Conservation (phyloP, 2,888 invertebrate genomes). For the Epistrophella euchroma region DNA sequence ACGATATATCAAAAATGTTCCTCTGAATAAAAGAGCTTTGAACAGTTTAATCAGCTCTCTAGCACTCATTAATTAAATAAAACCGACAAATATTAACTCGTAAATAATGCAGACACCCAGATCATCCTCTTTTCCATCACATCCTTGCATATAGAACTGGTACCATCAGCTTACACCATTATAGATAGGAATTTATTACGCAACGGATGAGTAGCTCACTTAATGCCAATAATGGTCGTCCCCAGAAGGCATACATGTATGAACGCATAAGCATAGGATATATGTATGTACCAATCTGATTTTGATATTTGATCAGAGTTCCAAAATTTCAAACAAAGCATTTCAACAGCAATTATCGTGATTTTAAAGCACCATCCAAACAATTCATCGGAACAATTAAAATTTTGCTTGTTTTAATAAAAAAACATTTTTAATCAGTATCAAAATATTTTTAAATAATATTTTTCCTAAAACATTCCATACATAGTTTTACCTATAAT, state of each 20-base stretch:
- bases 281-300: neutral
- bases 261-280: too few relatives aligned
- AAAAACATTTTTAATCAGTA: conserved; percentile 55
- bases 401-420: conserved; percentile 46
- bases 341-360: conserved; percentile 54
- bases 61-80: conserved; percentile 71
- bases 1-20: neutral
- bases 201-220: conserved; percentile 31
- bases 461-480: conserved; percentile 5
- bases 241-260: neutral
- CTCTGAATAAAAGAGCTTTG: conserved; percentile 19
- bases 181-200: conserved; percentile 51
- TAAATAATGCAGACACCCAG: conserved; percentile 39
- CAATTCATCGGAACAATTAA: conserved; percentile 20
- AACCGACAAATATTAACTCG: conserved; percentile 57
- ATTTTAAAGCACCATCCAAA: conserved; percentile 14
- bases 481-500: neutral
- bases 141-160: too few relatives aligned
- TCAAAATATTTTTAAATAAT: conserved; percentile 4
- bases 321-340: conserved; percentile 38
- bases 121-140: neutral
- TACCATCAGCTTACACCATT: conserved; percentile 10
- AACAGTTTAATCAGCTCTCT: conserved; percentile 69
- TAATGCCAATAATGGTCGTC: conserved; percentile 18
- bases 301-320: conserved; percentile 18